These are phyloP conservation scores for Arizona elegans DNA, from an alignment of 2,113 vertebrate species.

Conservation along the genomic window DNA sequence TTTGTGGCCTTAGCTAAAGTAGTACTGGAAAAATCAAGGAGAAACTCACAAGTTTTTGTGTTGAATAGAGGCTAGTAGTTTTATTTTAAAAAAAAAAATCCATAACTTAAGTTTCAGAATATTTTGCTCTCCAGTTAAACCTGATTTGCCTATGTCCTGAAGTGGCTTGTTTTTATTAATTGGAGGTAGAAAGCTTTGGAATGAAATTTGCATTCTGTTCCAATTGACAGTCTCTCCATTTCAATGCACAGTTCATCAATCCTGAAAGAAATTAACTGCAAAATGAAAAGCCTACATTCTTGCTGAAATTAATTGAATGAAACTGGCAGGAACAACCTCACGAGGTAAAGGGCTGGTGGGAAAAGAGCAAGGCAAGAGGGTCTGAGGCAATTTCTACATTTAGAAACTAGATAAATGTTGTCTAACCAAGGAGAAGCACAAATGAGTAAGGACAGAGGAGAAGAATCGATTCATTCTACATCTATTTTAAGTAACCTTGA, in stretches of 20 bases:
- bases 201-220: slow-evolving; percentile 49
- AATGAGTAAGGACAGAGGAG: background rate
- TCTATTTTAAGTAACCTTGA: slow-evolving; percentile 35
- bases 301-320: slow-evolving; percentile 41
- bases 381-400: background rate
- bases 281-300: slow-evolving; percentile 31
- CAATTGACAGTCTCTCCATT: slow-evolving; percentile 30
- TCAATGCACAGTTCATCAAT: slow-evolving; percentile 52
- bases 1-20: background rate
- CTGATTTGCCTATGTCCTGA: slow-evolving; percentile 34
- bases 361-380: slow-evolving; percentile 28
- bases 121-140: background rate
- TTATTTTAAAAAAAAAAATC: background rate
- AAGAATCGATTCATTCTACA: slow-evolving; percentile 35
- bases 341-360: slow-evolving; percentile 15
- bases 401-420: slow-evolving; percentile 30
- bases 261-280: slow-evolving; percentile 47
- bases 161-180: slow-evolving; percentile 46
- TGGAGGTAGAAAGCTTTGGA: slow-evolving; percentile 50
- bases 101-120: background rate
- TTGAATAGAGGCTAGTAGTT: background rate
- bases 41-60: background rate
- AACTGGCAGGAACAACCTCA: slow-evolving; percentile 33
- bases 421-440: slow-evolving; percentile 16
- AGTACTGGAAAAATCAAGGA: background rate